Conservation (phyloP, 2,888 invertebrate species). For the Ferrisia virgata region DNA sequence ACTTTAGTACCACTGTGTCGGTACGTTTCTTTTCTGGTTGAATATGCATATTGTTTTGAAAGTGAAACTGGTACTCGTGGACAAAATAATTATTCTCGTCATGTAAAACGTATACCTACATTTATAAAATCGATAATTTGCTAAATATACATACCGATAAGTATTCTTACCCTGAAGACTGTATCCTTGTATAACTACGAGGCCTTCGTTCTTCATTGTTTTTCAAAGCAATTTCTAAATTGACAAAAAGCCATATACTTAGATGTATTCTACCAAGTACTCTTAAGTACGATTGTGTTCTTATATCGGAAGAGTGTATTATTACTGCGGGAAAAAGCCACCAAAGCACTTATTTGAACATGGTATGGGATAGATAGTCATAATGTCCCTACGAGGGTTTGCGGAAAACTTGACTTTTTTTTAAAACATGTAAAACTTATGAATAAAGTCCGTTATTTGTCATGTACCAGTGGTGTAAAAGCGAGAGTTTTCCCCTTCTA, state of each 20-base stretch:
- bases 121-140: background rate
- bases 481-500: background rate
- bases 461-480: no score
- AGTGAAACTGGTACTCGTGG: background rate
- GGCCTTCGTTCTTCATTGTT: background rate
- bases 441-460: background rate
- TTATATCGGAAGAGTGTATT: background rate
- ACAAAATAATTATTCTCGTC: background rate
- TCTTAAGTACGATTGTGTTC: background rate
- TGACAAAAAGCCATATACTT: background rate
- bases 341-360: background rate
- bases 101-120: background rate
- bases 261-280: no score
- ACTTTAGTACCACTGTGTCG: no score
- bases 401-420: slow-evolving; percentile 1
- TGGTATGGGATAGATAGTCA: background rate
- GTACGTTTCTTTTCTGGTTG: background rate
- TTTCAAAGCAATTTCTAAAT: background rate
- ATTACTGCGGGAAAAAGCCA: background rate
- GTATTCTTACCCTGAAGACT: background rate
- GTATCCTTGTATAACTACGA: background rate
- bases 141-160: no score
- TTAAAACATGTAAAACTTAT: background rate
- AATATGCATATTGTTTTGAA: background rate
- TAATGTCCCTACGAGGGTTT: background rate